These are phyloP conservation scores for Enteromius radiatus DNA, from an alignment of 2,797 vertebrate genomes.

Conservation along the genomic window DNA sequence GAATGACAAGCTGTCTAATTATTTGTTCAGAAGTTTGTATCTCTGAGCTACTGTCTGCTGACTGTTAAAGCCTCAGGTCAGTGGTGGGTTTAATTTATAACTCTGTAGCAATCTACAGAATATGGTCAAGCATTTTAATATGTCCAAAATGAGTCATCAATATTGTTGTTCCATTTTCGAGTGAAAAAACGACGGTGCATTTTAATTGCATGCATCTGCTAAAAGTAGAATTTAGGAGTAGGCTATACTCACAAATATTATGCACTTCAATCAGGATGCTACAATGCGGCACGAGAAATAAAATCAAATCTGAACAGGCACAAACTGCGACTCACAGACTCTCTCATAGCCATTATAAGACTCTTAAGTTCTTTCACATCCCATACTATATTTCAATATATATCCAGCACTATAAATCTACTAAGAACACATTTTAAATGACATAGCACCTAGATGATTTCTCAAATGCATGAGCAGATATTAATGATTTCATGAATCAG, in stretches of 20 bases:
- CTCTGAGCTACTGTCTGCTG: conserved; percentile 10
- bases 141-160: background rate
- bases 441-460: background rate
- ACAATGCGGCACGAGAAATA: background rate
- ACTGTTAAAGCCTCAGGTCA: background rate
- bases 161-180: background rate
- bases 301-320: conserved; percentile 16
- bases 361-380: conserved; percentile 22
- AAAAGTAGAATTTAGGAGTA: background rate
- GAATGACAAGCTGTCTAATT: conserved; percentile 23
- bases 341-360: conserved; percentile 13
- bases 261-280: background rate
- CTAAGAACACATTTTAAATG: background rate
- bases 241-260: background rate
- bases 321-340: background rate
- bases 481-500: background rate
- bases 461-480: background rate
- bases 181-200: background rate
- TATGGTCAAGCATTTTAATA: background rate
- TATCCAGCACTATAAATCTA: background rate
- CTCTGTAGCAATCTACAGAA: background rate
- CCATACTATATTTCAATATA: conserved; percentile 9
- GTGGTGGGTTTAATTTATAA: background rate
- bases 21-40: background rate
- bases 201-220: too few species aligned